phyloP scores from a whole-genome alignment of 2,797 vertebrate genomes.

The Pseudochromis fuscus region DNA sequence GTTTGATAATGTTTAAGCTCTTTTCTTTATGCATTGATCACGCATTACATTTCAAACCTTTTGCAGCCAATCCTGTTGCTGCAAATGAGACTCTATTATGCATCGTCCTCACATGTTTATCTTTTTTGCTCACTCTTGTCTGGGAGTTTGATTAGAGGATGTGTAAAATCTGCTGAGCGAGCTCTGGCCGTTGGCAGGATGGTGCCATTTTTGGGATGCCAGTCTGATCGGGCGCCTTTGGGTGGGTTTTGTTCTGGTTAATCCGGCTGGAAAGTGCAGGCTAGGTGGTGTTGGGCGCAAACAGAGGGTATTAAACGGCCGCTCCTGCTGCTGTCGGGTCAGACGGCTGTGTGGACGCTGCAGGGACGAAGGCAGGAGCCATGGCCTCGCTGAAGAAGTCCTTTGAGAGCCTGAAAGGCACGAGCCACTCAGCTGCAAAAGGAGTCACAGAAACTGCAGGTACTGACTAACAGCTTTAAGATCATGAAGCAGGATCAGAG shows the following conservation, averaged over 20 bases:
- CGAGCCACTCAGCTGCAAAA: slow-evolving; percentile 79
- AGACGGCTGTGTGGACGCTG: slow-evolving; percentile 56
- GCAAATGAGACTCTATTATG: slow-evolving; percentile 32
- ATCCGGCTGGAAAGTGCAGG: slow-evolving; percentile 77
- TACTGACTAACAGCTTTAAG: slow-evolving; percentile 46
- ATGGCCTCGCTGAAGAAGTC: slow-evolving; percentile 89
- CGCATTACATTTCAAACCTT: slow-evolving; percentile 16
- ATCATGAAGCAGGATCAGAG: background rate
- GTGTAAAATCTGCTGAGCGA: slow-evolving; percentile 81
- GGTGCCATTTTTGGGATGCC: slow-evolving; percentile 76
- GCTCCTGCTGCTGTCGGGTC: slow-evolving; percentile 29
- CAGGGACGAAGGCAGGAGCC: slow-evolving; percentile 56
- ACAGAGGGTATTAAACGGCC: slow-evolving; percentile 82
- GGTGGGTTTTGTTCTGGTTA: slow-evolving; percentile 77
- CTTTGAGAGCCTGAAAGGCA: slow-evolving; percentile 81
- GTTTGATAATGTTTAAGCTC: slow-evolving; percentile 40
- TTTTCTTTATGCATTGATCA: background rate
- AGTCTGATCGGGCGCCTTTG: slow-evolving; percentile 70
- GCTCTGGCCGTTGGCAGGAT: slow-evolving; percentile 55
- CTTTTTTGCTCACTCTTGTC: slow-evolving; percentile 59
- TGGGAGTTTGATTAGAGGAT: slow-evolving; percentile 53
- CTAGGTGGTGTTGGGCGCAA: slow-evolving; percentile 55
- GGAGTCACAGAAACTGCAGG: slow-evolving; percentile 80
- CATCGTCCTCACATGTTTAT: slow-evolving; percentile 20
- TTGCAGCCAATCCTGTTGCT: slow-evolving; percentile 16